A percentile compares a stretch with the other conserved stretches of the same genome.
Conservation (phyloP, 1,140 invertebrate genomes). For the Harpegnathos saltator region DNA sequence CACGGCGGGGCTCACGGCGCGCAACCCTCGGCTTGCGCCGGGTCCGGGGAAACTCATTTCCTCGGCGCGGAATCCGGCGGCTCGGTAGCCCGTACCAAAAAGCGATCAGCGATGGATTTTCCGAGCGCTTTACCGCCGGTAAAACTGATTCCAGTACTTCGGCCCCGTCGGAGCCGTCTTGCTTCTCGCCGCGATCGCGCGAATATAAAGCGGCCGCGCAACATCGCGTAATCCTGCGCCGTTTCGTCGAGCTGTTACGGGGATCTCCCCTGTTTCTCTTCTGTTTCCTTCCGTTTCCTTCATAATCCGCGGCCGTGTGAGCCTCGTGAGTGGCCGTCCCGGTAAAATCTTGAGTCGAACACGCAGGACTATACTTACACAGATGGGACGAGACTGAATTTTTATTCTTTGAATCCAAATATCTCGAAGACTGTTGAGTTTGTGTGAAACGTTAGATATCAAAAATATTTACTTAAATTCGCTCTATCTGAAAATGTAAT, state of each 20-base stretch:
- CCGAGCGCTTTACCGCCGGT: constrained; percentile 62
- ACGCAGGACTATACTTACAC: too few species aligned
- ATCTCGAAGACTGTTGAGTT: too few species aligned
- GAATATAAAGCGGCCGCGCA: constrained; percentile 41
- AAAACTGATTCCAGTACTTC: constrained; percentile 25
- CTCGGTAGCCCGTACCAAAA: constrained; percentile 71
- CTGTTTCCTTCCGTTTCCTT: constrained; percentile 29
- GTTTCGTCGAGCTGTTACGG: constrained; percentile 67
- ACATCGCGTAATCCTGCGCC: constrained; percentile 52
- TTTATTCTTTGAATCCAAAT: too few species aligned
- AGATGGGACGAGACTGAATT: too few species aligned
- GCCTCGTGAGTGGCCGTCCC: not conserved
- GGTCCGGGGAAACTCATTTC: constrained; percentile 76
- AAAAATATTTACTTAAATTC: too few species aligned
- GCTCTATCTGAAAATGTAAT: too few species aligned
- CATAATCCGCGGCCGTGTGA: not conserved
- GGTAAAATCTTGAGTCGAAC: not conserved
- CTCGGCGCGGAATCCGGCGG: constrained; percentile 72
- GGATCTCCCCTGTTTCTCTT: too few species aligned
- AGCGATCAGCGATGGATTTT: constrained; percentile 75
- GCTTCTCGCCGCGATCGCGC: not conserved
- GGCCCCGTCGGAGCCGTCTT: constrained; percentile 15
- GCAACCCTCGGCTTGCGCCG: too few species aligned
- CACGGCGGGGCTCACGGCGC: constrained; percentile 35
- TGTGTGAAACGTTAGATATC: too few species aligned